Conservation (phyloP, 2,113 vertebrate species). For the Toxostoma redivivum region DNA sequence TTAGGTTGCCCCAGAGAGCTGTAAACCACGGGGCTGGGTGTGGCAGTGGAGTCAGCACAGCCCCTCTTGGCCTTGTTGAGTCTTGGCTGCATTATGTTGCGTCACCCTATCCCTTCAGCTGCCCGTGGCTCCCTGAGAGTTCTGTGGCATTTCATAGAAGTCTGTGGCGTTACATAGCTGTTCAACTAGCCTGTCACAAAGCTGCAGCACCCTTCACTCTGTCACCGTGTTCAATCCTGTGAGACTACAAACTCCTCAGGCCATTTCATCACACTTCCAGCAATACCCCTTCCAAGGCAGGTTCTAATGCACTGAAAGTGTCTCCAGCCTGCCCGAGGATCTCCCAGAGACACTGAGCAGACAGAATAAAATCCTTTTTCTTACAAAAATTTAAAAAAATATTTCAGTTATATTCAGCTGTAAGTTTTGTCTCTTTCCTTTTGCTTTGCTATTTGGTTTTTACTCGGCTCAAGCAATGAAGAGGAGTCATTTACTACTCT, state of each 20-base stretch:
- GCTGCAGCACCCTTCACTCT: fast-evolving
- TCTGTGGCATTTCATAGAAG: background rate
- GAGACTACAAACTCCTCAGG: background rate
- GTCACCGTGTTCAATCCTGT: background rate
- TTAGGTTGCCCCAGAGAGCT: fast-evolving
- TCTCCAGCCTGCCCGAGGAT: background rate
- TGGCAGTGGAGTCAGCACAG: fast-evolving
- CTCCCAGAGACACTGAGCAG: background rate
- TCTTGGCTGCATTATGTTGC: fast-evolving
- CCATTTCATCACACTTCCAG: background rate
- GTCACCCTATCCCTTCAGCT: background rate
- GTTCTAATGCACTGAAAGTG: background rate
- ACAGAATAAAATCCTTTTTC: background rate
- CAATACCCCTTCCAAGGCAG: background rate
- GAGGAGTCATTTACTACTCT: background rate
- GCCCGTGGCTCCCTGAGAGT: fast-evolving
- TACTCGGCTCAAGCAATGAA: background rate
- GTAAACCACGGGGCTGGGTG: fast-evolving
- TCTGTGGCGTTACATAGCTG: fast-evolving
- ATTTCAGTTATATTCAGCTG: background rate
- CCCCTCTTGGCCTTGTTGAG: too few species aligned
- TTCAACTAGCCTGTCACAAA: background rate
- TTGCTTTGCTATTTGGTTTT: background rate
- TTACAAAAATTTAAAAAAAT: background rate
- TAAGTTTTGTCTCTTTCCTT: background rate